Evolutionary conservation across 2,113 vertebrate species (phyloP), one percentile per base, ranked within the genome.

Genomic region (Rutilus rutilus): DNA sequence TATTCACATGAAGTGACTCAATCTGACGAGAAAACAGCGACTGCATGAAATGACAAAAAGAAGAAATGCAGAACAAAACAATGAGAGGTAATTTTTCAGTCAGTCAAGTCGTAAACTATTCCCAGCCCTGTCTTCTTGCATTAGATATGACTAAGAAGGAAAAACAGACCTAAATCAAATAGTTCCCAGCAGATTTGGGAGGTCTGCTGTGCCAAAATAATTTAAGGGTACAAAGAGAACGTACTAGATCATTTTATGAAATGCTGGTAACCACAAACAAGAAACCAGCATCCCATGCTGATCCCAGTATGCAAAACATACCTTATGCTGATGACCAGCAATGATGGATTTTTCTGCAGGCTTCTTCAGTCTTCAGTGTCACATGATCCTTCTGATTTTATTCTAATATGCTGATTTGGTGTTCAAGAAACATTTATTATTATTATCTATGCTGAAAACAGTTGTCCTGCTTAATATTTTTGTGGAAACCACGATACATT

Each of bases 1-100:
- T 14, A 8, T 85, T 65, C 69, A 45, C 0, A 5, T 77, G 15
- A 52, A 52, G 47, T 80, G 78, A 69, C 60, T 27, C 5, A 50
- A 27, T 19, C 3, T 67, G 73, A 80, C 5, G 60, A 42, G 62
- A 67, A 27, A 54, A 17, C 62, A 25, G 62, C 69, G 76, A 64
- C 42, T 75, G 77, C 17, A 17, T 87, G 64, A 79, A 78, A 83
- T 54, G 42, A 30, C 74, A 73, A 45, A 45, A 25, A 33, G 2
- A 27, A 36, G 60, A 75, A 84, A 83, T 9, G n/a, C 17, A 7
- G 45, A 30, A 17, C 85, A 50, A 47, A 85, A 64, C 39, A 45
- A 57, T 14, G n/a, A 45, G 23, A 81, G 60, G 23, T n/a, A 39
- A 30, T 71, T 88, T 71, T 73, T 57, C 33, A 83, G 79, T 83